Conservation (phyloP, 2,888 invertebrate genomes). For the Yponomeuta evonymella region DNA sequence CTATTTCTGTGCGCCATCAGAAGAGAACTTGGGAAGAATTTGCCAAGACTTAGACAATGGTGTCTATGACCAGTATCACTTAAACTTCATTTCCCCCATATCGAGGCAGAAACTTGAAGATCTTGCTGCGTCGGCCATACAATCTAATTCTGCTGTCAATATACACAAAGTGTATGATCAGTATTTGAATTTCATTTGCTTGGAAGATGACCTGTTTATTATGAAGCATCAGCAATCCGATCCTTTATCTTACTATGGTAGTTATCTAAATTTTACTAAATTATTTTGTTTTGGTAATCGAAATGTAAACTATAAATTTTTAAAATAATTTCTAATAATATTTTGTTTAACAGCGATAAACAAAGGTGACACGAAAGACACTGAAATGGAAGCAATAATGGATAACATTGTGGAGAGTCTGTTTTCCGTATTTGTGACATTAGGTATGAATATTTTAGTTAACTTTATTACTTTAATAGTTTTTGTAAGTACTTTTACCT, state of each 20-base stretch:
- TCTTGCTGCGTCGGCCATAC: conserved; percentile 93
- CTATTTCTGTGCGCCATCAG: conserved; percentile 97
- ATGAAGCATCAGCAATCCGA: conserved; percentile 95
- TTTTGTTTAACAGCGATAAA: conserved; percentile 84
- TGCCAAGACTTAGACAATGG: conserved; percentile 92
- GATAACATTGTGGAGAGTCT: conserved; percentile 96
- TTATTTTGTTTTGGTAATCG: not conserved
- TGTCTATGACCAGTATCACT: conserved; percentile 94
- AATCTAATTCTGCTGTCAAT: conserved; percentile 91
- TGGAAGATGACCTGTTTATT: conserved; percentile 98
- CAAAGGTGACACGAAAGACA: conserved; percentile 93
- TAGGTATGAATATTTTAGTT: conserved; percentile 77
- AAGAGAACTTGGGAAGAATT: conserved; percentile 96
- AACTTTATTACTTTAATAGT: not conserved
- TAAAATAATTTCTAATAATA: not conserved
- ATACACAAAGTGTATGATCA: conserved; percentile 98
- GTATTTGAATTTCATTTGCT: conserved; percentile 97
- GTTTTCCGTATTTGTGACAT: conserved; percentile 97
- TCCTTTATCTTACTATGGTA: conserved; percentile 93
- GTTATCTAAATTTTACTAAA: conserved; percentile 29
- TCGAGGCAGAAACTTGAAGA: conserved; percentile 96
- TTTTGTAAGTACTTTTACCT: too few relatives aligned
- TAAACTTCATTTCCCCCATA: conserved; percentile 98
- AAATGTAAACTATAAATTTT: not conserved
- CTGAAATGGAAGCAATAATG: conserved; percentile 96